Base-by-base conservation (phyloP, 2,888 invertebrate genomes). In the Heliconius erato region DNA sequence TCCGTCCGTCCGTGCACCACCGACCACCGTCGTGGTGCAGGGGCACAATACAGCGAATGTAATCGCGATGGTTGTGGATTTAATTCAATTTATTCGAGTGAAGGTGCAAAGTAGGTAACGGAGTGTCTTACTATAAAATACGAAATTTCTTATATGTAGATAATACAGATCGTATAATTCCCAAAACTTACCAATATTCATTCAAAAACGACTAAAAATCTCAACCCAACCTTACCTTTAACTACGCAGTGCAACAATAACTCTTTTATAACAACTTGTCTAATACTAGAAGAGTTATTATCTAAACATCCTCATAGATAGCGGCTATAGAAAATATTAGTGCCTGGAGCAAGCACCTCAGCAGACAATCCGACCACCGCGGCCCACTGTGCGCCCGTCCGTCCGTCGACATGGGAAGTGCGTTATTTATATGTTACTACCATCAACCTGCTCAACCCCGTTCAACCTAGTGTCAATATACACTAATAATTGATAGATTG, bases 391-490 rank as follows among this genome's bases (percentile, higher is more conserved):
- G 91, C 93, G 93, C 91, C 90, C 93, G 93, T 92, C 87, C 89
- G 88, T 88, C 87, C 90, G 90, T 87, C 92, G 90, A 88, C 89
- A 95, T 95, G 95, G 89, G 93, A 94, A 94, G 95, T 95, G 94
- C 94, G 95, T 95, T 93, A 92, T 94, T 93, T 93, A 89, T 87
- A 93, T 93, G 94, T 95, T 94, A 91, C 91, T 91, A 92, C 89
- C 91, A 89, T 90, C 91, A 91, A 89, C 90, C 91, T 91, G 91
- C 89, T 91, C 91, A 91, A 91, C 90, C 90, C 88, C 90, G 87
- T 87, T 90, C 90, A 89, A 90, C 92, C 93, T 94, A 95, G 94
- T 95, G 91, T 91, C 90, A 89, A 91, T 91, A 92, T 93, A 94
- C 92, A 92, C 94, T 91, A 89, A 28, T 28, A 90, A 89, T 84